Base-by-base conservation (phyloP, 2,113 vertebrate genomes). In the Campylomormyrus tamandua region DNA sequence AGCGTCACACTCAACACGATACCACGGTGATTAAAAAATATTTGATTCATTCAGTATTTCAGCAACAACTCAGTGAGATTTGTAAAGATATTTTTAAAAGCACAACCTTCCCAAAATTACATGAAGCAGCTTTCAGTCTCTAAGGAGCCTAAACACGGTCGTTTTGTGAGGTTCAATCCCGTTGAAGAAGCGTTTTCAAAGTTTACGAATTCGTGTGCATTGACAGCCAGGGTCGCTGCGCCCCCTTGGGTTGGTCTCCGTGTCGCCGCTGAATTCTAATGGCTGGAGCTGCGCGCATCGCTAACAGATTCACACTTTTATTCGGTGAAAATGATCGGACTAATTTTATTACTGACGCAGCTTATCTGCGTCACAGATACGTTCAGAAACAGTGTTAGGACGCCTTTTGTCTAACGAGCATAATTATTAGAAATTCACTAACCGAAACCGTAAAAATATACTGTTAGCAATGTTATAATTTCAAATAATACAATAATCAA, bases 201-300 rank as follows among this genome's bases (percentile, higher is more conserved):
- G 74, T n/a, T 53, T 58, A 56, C 24, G 19, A 27, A 13, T 87
- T 49, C 5, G 2, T 19, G 17, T 7, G 58, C 27, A 19, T 24
- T 13, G 58, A 70, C 42, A 49, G 31, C 10, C 49, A n/a, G 83
- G 83, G 62, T 35, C 62, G 89, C 42, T 70, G 89, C 83, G 89
- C 89, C 89, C 89, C 83, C 89, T 87, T 87, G 39, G 89, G 89
- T 89, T 89, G 39, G 39, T 45, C 56, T 62, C 52, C 39, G 21
- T 52, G 10, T 49, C 83, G 5, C 83, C 45, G 35, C n/a, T 42
- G 17, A 31, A 56, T 52, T 87, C 35, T 56, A 74, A 53, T 19
- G 4, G n/a, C 70, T 83, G 19, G 52, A 89, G 88, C 24, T 83
- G 74, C 49, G 46, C 70, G 24, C 9, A 0, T 42, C 70, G 27